phyloP scores from a whole-genome alignment of 2,888 invertebrate genomes.

The Apamea sordens region DNA sequence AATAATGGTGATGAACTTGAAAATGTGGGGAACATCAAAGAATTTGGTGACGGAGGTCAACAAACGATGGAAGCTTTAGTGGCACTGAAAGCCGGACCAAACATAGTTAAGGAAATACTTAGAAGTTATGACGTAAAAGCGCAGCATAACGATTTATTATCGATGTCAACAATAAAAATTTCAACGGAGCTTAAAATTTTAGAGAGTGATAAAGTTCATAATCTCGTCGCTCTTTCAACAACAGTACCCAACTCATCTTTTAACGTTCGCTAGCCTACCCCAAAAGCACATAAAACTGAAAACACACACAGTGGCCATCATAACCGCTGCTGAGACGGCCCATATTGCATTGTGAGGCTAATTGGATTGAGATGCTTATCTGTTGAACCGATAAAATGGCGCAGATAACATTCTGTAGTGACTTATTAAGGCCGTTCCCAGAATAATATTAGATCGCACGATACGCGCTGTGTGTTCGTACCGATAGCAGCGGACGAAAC shows the following conservation, averaged over 20 bases:
- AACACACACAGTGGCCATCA: constrained; percentile 79
- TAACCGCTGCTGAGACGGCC: constrained; percentile 85
- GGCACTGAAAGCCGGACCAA: background rate
- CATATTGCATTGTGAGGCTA: constrained; percentile 90
- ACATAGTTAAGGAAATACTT: background rate
- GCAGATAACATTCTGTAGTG: constrained; percentile 91
- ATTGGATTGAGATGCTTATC: constrained; percentile 90
- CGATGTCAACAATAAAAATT: background rate
- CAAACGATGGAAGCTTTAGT: background rate
- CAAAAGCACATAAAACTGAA: constrained; percentile 66
- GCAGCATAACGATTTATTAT: background rate
- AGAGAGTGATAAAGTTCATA: background rate
- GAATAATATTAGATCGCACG: constrained; percentile 90
- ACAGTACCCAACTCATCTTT: constrained; percentile 31
- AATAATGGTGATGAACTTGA: background rate
- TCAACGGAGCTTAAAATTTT: background rate
- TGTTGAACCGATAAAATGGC: constrained; percentile 88
- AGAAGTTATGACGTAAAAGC: background rate
- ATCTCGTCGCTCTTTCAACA: background rate
- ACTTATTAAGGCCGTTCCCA: constrained; percentile 91
- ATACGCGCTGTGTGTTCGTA: constrained; percentile 84
- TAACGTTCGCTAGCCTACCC: constrained; percentile 33
- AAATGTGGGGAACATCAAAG: background rate
- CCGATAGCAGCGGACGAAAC: constrained; percentile 75
- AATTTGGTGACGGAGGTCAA: background rate